Evolutionary conservation across 2,113 vertebrate genomes (phyloP), one percentile per base, ranked within the genome.

Genomic region (Mustela lutreola): DNA sequence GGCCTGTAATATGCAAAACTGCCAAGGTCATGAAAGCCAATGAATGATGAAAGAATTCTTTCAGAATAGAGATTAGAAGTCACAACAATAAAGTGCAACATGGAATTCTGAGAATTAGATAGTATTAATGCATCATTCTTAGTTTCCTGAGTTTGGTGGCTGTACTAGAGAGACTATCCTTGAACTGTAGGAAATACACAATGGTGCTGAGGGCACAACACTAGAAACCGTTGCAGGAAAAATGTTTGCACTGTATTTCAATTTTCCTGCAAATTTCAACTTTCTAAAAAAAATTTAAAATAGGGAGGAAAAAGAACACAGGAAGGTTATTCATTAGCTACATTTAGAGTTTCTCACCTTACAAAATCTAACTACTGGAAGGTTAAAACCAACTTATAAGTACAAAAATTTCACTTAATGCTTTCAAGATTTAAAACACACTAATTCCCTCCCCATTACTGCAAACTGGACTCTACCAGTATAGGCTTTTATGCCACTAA

Each of bases 341-440:
- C 15, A 88, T 76, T 82, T 33, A 86, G 78, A 81, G 11, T 93
- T 89, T 82, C 53, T 96, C 71, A 89, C 42, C 89, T 63, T 93
- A 22, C 39, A 89, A 95, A 93, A 67, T 91, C 39, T 82, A 80
- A 78, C 22, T 91, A 86, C 1, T 56, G 1, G 2, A 89, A 96
- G 33, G 24, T 84, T 81, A 78, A 65, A 7, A 60, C 4, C 58
- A 53, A 89, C 65, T 93, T 91, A 73, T 11, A 79, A 9, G 7
- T 36, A 80, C 15, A 50, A 7, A 94, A 91, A 90, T 81, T 91
- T 71, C 53, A 83, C 45, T 50, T 82, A 92, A 94, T 67, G 50
- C n/a, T 62, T 73, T 45, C 65, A 91, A 97, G 26, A 63, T 21
- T 56, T 53, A 96, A 53, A 91, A 67, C 10, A 88, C 93, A 21